Conservation (phyloP, 92 coral and sea anemone genomes). For the Paragorgia papillata region DNA sequence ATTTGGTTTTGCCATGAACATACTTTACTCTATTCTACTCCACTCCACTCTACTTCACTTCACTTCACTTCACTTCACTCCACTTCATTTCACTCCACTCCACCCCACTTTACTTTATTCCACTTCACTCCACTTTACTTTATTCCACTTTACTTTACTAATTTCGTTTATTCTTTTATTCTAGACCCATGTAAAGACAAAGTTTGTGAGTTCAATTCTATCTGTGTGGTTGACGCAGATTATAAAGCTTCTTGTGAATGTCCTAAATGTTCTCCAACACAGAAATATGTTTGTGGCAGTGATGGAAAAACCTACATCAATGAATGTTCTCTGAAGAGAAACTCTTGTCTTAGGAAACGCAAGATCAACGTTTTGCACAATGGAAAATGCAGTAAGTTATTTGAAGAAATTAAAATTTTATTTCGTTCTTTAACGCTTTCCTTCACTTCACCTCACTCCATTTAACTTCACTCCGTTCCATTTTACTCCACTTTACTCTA, state of each 20-base stretch:
- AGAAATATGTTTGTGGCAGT: conserved; percentile 38
- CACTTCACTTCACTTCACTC: conserved; percentile 1
- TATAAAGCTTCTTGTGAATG: conserved; percentile 19
- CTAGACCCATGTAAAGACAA: conserved; percentile 21
- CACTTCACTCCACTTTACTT: background rate
- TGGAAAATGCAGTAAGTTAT: conserved; percentile 41
- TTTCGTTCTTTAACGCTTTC: background rate
- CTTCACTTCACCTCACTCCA: too few species aligned
- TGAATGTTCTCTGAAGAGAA: conserved; percentile 58
- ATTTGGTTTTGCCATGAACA: background rate
- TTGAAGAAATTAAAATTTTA: too few species aligned
- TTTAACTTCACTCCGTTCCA: too few species aligned
- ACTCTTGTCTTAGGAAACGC: conserved; percentile 51
- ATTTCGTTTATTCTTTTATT: too few species aligned
- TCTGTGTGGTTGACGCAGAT: conserved; percentile 9
- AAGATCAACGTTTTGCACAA: conserved; percentile 36
- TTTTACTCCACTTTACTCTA: too few species aligned
- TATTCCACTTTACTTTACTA: too few species aligned
- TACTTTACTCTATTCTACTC: background rate
- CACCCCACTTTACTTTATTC: background rate
- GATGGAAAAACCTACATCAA: conserved; percentile 12
- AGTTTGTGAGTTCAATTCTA: conserved; percentile 1
- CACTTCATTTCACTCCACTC: background rate
- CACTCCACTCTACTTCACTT: background rate
- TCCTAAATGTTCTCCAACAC: conserved; percentile 16